Evolutionary conservation across 2,888 invertebrate genomes (phyloP), one percentile per base, ranked within the genome.

Genomic region (Mythimna impura): DNA sequence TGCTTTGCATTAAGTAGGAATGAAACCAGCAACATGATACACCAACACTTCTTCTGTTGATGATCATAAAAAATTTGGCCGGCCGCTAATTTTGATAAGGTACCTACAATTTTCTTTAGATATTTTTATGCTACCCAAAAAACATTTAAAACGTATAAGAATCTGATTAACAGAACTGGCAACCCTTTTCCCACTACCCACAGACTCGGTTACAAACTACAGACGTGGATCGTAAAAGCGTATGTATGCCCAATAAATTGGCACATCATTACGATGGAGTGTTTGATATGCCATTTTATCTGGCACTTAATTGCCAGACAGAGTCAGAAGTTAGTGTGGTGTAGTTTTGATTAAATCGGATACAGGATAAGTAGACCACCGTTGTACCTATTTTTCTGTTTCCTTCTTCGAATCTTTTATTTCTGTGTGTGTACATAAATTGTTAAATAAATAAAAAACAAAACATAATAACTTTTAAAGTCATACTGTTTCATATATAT

Each of bases 181-280:
- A 82, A 81, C 80, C 22, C 78, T 20, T 58, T 12, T 9, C 9
- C 7, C n/a, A n/a, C 52, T 52, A 12, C 9, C 7, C 25, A n/a
- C 47, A 66, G 25, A 65, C 47, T 60, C 47, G 52, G 71, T 34
- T 66, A 71, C 76, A 71, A 58, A 66, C 73, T 66, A 71, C 76
- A 70, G 60, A 66, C 73, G 36, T 12, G 22, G 66, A 71, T 87
- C 89, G 83, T 91, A 87, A 91, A 91, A 82, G 50, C n/a, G 81
- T 66, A 71, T 90, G 88, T 90, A 86, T 90, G 83, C 84, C 74
- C 87, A 88, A 87, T 90, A 91, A 91, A 91, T 86, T 89, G 86
- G 83, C 71, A 80, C 71, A 78, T 83, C 87, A 86, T 90, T 88
- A 89, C 79, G 76, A 70, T 71, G 34, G 79, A 91, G 90, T 89